Conservation (phyloP, 2,888 invertebrate genomes). For the Heteromyza rotundicornis region DNA sequence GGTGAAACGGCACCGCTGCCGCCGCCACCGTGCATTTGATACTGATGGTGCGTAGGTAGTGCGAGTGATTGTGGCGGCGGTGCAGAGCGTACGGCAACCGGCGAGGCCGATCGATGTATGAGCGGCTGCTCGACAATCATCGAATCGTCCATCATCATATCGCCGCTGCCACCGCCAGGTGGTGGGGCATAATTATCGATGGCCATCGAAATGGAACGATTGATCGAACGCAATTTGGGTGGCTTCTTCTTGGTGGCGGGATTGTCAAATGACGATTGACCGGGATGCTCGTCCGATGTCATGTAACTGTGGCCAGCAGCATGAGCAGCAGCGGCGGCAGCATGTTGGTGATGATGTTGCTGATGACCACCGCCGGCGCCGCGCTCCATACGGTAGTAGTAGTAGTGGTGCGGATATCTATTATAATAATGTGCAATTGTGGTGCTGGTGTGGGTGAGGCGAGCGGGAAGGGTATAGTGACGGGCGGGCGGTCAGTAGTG, state of each 20-base stretch:
- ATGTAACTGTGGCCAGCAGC: constrained; percentile 27
- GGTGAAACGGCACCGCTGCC: constrained; percentile 57
- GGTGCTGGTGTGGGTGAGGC: constrained; percentile 52
- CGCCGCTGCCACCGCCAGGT: constrained; percentile 22
- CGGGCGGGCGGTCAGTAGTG: background rate
- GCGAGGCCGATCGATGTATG: constrained; percentile 58
- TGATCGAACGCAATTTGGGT: constrained; percentile 62
- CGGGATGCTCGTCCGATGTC: constrained; percentile 47
- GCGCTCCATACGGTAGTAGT: constrained; percentile 62
- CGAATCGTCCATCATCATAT: constrained; percentile 49
- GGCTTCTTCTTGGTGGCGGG: constrained; percentile 61
- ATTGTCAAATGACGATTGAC: constrained; percentile 60
- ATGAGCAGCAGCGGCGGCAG: constrained; percentile 41
- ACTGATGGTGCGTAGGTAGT: constrained; percentile 41
- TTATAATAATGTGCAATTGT: constrained; percentile 62
- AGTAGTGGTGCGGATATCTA: constrained; percentile 60
- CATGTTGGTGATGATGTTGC: constrained; percentile 42
- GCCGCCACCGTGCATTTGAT: constrained; percentile 42
- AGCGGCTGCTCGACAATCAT: constrained; percentile 58
- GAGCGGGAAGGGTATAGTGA: constrained; percentile 32
- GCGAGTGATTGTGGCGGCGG: constrained; percentile 59
- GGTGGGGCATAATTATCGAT: constrained; percentile 61
- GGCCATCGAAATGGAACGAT: constrained; percentile 62
- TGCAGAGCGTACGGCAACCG: constrained; percentile 56
- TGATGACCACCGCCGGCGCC: constrained; percentile 58